Evolutionary conservation across 1,140 invertebrate species (phyloP).

Genomic region (Trachymyrmex septentrionalis): DNA sequence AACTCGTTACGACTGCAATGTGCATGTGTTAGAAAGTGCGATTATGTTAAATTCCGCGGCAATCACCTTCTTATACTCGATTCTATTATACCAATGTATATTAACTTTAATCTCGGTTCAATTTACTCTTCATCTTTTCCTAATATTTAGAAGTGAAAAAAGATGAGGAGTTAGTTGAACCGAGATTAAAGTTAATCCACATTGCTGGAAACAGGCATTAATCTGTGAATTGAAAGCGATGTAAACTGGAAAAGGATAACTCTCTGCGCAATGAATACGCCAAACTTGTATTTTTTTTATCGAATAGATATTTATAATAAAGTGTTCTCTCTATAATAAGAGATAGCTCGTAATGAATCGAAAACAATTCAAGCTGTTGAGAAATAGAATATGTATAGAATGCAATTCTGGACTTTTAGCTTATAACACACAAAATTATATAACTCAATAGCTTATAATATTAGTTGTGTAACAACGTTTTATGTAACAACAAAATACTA

Average conservation of each 20-base stretch:
- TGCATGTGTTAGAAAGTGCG: neutral
- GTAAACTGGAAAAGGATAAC: constrained; percentile 10
- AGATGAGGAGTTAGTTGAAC: too few species aligned
- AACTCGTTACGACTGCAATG: constrained; percentile 20
- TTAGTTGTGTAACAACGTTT: neutral
- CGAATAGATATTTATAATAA: constrained; percentile 7
- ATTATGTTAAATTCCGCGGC: constrained; percentile 26
- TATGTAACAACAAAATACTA: neutral
- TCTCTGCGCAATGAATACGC: neutral
- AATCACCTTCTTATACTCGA: neutral
- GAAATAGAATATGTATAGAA: constrained; percentile 6
- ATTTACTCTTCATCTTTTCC: too few species aligned
- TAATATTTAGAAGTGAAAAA: too few species aligned
- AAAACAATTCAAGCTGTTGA: neutral
- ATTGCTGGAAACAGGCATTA: neutral
- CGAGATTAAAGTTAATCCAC: too few species aligned
- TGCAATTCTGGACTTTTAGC: neutral
- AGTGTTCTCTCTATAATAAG: neutral
- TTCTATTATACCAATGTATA: too few species aligned
- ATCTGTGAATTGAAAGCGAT: constrained; percentile 17
- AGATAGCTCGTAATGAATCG: neutral
- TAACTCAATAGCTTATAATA: neutral
- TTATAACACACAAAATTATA: neutral
- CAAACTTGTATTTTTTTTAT: constrained; percentile 4
- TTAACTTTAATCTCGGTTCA: too few species aligned